Evolutionary conservation across 2,113 vertebrate species (phyloP).

Genomic region (Atlantisia rogersi): DNA sequence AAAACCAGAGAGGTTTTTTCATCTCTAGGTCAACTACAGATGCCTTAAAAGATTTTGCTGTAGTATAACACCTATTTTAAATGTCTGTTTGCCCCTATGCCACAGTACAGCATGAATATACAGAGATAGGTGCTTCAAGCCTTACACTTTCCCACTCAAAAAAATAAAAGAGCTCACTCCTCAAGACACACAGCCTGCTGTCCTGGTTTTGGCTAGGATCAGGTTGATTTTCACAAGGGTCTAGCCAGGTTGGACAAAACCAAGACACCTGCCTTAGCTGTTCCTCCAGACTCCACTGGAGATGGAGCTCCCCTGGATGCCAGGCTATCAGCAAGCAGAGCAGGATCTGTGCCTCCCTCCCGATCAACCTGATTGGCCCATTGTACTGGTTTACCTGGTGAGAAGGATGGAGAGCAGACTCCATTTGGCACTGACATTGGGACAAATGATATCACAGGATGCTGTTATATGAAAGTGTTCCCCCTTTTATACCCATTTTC

Average conservation of each 20-base stretch:
- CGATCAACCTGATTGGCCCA: background rate
- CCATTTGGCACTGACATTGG: background rate
- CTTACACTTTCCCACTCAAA: background rate
- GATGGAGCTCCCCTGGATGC: background rate
- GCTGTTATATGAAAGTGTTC: background rate
- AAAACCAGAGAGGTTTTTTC: background rate
- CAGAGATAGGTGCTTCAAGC: background rate
- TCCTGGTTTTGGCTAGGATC: too few relatives aligned
- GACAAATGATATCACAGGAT: background rate
- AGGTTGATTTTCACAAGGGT: too few relatives aligned
- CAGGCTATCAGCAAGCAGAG: rapidly evolving
- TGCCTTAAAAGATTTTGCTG: background rate
- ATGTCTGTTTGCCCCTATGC: background rate
- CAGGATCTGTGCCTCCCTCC: background rate
- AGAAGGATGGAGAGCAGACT: background rate
- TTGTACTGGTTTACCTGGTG: background rate
- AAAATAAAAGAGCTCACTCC: background rate
- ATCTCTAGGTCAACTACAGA: background rate
- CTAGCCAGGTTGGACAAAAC: too few relatives aligned
- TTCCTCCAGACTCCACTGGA: background rate
- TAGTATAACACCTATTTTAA: too few relatives aligned
- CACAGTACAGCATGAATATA: background rate
- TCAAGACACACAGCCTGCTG: too few relatives aligned
- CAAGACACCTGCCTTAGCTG: too few relatives aligned
- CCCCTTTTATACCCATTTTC: background rate